phyloP scores from a whole-genome alignment of 1,140 invertebrate genomes.

The Rhagoletis pomonella region DNA sequence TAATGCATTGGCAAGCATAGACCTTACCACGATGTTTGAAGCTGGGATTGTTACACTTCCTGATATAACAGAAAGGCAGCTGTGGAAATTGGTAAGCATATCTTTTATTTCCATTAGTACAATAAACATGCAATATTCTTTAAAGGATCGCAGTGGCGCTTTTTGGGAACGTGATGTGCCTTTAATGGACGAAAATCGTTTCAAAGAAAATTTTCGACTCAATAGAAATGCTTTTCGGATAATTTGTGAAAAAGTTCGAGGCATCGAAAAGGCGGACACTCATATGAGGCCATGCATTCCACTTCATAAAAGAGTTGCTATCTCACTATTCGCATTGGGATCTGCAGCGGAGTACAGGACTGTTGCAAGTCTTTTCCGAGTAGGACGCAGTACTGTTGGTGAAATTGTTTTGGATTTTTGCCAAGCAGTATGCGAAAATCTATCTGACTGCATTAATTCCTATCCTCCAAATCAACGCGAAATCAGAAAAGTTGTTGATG shows the following conservation, averaged over 20 bases:
- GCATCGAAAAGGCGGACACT: background rate
- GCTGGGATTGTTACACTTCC: too few relatives aligned
- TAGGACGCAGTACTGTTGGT: background rate
- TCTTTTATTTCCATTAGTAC: too few relatives aligned
- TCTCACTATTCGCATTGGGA: background rate
- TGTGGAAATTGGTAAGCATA: too few relatives aligned
- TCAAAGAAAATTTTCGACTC: background rate
- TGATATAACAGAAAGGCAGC: too few relatives aligned
- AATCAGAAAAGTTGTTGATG: too few relatives aligned
- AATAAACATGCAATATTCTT: too few relatives aligned
- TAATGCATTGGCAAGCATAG: too few relatives aligned
- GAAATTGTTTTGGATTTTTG: background rate
- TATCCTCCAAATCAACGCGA: background rate
- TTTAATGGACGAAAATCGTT: background rate
- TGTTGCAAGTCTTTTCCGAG: background rate
- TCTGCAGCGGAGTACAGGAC: background rate
- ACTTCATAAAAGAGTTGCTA: background rate
- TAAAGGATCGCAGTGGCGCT: background rate
- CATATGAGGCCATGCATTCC: too few relatives aligned
- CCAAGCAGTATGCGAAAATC: background rate
- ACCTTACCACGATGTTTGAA: too few relatives aligned
- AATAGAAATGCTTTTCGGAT: background rate
- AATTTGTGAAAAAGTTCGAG: background rate
- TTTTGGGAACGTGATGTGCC: background rate
- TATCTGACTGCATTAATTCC: background rate